Base-by-base conservation (phyloP, 2,113 vertebrate genomes). In the Calcarius ornatus region DNA sequence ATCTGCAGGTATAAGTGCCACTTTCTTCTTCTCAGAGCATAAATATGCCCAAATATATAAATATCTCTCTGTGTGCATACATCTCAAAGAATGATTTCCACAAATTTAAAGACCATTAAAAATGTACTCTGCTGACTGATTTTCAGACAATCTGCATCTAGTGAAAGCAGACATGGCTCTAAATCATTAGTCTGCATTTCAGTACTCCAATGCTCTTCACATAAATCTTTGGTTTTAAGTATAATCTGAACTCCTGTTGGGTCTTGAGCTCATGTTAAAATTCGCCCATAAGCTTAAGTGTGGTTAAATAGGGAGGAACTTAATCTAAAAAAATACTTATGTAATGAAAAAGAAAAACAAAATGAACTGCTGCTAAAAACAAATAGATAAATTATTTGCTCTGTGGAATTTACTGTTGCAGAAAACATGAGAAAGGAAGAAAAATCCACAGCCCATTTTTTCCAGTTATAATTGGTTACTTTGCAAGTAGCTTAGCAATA, bases 401-500 rank as follows among this genome's bases (percentile, higher is more conserved):
- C 22, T 48, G 37, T 66, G 42, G 50, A 86, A 83, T 73, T 80
- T 75, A 40, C 24, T 47, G 15, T 35, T 71, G 27, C 47, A 68
- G 56, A 78, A 50, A n/a, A 60, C 15, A 40, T 30, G 4, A 80
- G 31, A 65, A 81, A 91, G 48, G 27, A 68, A 47, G 11, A 71
- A 35, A 90, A 60, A 11, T 57, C 70, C 31, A 85, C 61, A 61
- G 66, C 50, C 24, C 37, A 61, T 89, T 94, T 93, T 90, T 85
- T 57, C 35, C 35, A 25, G 11, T 65, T 70, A 71, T 81, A 94
- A 91, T 51, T 88, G 27, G 65, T 28, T 85, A 81, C 17, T 73
- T 85, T 72, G 37, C n/a, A 64, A 80, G 81, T 68, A 87, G 17
- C 40, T 84, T 85, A 91, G 83, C 31, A 69, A 72, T 88, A 89